A percentile compares a stretch with the other conserved stretches of the same genome.
phyloP scores from a whole-genome alignment of 2,888 invertebrate genomes.

The Notocelia uddmanniana region DNA sequence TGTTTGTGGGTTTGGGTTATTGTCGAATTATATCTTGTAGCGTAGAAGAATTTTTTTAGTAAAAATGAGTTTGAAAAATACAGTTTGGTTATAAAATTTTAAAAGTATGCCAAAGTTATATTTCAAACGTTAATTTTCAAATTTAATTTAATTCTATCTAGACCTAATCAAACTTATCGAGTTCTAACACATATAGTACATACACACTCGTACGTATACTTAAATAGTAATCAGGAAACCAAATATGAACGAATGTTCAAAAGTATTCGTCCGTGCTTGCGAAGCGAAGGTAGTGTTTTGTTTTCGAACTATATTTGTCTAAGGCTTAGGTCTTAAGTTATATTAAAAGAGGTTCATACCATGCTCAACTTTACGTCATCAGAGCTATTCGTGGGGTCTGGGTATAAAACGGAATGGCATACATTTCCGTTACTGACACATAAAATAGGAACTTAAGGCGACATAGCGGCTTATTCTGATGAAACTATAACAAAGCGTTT shows the following conservation, averaged over 20 bases:
- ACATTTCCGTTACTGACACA: slow-evolving; percentile 44
- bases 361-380: slow-evolving; percentile 15
- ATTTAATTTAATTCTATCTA: too few relatives aligned
- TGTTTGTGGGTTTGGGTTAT: background rate
- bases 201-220: too few relatives aligned
- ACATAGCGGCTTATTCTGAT: slow-evolving; percentile 30
- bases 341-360: background rate
- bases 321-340: slow-evolving; percentile 11
- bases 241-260: too few relatives aligned
- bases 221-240: too few relatives aligned
- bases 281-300: background rate
- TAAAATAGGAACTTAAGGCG: slow-evolving; percentile 39
- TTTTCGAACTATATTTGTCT: background rate
- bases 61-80: too few relatives aligned
- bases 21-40: background rate
- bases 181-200: too few relatives aligned
- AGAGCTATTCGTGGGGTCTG: slow-evolving; percentile 28
- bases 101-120: too few relatives aligned
- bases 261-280: too few relatives aligned
- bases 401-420: slow-evolving; percentile 38
- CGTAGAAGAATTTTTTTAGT: background rate
- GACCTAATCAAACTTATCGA: too few relatives aligned
- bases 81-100: too few relatives aligned
- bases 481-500: background rate
- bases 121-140: too few relatives aligned